These are phyloP conservation scores for Catharus bicknelli DNA, from an alignment of 2,113 vertebrate species.

Conservation along the genomic window DNA sequence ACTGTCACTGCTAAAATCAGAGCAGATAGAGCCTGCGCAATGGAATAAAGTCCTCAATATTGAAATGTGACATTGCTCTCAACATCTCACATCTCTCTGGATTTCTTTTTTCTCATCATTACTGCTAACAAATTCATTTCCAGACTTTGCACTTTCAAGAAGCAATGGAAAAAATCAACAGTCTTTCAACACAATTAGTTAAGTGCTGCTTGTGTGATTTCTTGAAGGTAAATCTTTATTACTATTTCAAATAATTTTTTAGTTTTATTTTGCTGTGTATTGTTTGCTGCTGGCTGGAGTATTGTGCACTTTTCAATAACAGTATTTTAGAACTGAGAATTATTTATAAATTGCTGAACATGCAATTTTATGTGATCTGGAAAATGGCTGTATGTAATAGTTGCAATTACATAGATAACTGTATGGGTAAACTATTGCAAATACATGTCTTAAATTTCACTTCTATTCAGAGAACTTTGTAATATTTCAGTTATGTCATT, in stretches of 20 bases:
- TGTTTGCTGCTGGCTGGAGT: slow-evolving; percentile 69
- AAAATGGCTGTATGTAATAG: slow-evolving; percentile 72
- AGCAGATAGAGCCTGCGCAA: slow-evolving; percentile 96
- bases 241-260: slow-evolving; percentile 78
- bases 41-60: slow-evolving; percentile 99
- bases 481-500: slow-evolving; percentile 64
- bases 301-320: slow-evolving; percentile 72
- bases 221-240: slow-evolving; percentile 95
- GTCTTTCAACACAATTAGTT: slow-evolving; percentile 89
- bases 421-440: slow-evolving; percentile 70
- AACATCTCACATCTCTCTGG: slow-evolving; percentile 92
- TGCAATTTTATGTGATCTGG: slow-evolving; percentile 74
- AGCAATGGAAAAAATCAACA: slow-evolving; percentile 94
- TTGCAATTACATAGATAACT: slow-evolving; percentile 70
- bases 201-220: slow-evolving; percentile 97
- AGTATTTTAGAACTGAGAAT: slow-evolving; percentile 72
- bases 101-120: slow-evolving; percentile 96
- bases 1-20: slow-evolving; percentile 95
- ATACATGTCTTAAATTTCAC: slow-evolving; percentile 70
- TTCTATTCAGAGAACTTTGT: slow-evolving; percentile 64
- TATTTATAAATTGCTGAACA: slow-evolving; percentile 81
- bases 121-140: slow-evolving; percentile 97
- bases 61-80: slow-evolving; percentile 98
- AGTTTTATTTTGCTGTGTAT: slow-evolving; percentile 71
- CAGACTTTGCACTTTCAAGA: slow-evolving; percentile 92